Evolutionary conservation across 2,797 vertebrate genomes (phyloP), one percentile per base, ranked within the genome.

Genomic region (Acanthornis magna): DNA sequence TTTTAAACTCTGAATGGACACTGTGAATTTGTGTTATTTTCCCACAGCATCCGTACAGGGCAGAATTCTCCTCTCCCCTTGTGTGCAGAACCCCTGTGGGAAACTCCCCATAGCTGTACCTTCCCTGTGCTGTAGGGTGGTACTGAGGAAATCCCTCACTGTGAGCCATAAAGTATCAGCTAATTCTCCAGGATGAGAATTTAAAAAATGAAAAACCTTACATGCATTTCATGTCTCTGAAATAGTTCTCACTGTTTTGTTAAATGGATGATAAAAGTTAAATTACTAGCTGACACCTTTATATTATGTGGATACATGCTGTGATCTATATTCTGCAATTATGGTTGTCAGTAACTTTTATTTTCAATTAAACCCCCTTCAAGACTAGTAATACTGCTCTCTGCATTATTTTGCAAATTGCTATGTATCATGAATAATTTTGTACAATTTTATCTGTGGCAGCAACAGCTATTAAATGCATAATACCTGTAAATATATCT

Each of bases 361-460:
- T 89, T 96, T 96, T 95, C 92, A 94, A 95, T 95, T 96, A 95
- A 89, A 89, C 42, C 54, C 32, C 51, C 51, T 72, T 95, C 85
- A 95, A 67, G 70, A 88, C 60, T 88, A 71, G 54, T 73, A 94
- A 95, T 94, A 89, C 63, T 71, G 60, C 36, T 88, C 88, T 72
- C 83, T 68, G 68, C 68, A 91, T 94, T 86, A 66, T 95, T 92
- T 94, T 95, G 91, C 90, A 97, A 97, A 96, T 97, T 97, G 84
- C 88, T 91, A 74, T 10, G 25, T 95, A 95, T 95, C 92, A 89
- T 58, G 88, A 92, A 94, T 93, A 93, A 96, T 93, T 95, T 80
- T 38, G 47, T 76, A 67, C 50, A 77, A 76, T 95, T 93, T 92
- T 94, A 62, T 90, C 85, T 82, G 67, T 13, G 10, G 67, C 88